These are phyloP conservation scores for Heliconius melpomene DNA, from an alignment of 1,140 invertebrate species.

Conservation along the genomic window DNA sequence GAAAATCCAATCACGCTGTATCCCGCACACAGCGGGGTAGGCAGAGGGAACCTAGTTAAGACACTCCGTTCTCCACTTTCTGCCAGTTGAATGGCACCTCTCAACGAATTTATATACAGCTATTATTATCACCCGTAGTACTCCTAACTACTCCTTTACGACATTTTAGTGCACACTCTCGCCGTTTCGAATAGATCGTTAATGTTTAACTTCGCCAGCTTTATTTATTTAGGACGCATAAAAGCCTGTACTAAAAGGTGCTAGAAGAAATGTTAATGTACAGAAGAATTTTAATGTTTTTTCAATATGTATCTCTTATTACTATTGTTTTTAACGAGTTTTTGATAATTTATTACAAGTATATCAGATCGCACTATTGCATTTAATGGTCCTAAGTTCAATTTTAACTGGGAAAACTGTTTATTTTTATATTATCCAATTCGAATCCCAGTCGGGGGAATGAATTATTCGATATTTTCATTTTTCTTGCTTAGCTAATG, in stretches of 20 bases:
- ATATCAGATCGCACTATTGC: too few species aligned
- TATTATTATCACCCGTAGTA: conserved; percentile 18
- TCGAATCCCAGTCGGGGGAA: too few species aligned
- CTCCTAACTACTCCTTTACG: conserved; percentile 34
- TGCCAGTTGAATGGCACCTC: too few species aligned
- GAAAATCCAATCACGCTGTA: too few species aligned
- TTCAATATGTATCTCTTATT: not conserved
- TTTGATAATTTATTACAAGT: not conserved
- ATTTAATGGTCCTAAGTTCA: too few species aligned
- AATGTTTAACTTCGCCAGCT: conserved; percentile 35
- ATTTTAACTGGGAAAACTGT: too few species aligned
- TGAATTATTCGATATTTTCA: too few species aligned
- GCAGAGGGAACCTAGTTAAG: too few species aligned
- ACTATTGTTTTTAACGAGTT: not conserved
- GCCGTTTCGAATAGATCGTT: conserved; percentile 36
- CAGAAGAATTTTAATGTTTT: not conserved
- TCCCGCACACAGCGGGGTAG: too few species aligned
- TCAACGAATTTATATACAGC: not conserved
- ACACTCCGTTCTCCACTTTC: too few species aligned
- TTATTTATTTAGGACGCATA: conserved; percentile 36
- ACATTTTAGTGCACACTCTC: conserved; percentile 36
- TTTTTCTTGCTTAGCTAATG: too few species aligned
- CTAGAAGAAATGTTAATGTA: conserved; percentile 27
- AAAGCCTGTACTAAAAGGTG: conserved; percentile 24
- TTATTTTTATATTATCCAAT: too few species aligned